Evolutionary conservation across 2,797 vertebrate species (phyloP), one percentile per base, ranked within the genome.

Genomic region (Lutjanus argentimaculatus): DNA sequence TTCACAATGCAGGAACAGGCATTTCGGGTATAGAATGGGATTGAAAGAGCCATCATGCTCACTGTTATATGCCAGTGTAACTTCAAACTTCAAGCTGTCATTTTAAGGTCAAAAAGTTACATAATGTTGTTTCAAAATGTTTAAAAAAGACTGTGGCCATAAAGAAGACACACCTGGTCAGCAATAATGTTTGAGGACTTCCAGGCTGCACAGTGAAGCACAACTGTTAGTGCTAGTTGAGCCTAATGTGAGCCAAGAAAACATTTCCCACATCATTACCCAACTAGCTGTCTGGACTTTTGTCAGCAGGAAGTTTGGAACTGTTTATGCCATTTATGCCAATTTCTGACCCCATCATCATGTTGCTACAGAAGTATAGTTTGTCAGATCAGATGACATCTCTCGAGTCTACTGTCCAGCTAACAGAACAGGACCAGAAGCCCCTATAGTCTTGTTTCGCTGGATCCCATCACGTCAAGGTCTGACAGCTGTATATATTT

Each of bases 241-340:
- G 51, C 71, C 65, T 57, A 68, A 73, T 74, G 53, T 53, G 57
- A 75, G 79, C 80, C 80, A 89, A 75, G 72, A 79, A 80, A 75
- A 77, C 80, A 85, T 89, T 91, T 84, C 74, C 73, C 83, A 88
- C 84, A 87, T 79, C 84, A 85, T 89, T 82, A 84, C 73, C 84
- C 72, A 74, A 55, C 36, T 22, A 63, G 71, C 69, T 66, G 55
- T 46, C 49, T 78, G 63, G 68, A n/a, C 36, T 1, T 72, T 17
- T 55, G 46, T 83, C 65, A 77, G 80, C 72, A 76, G 67, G 71
- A 40, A 42, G 62, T 43, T 64, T 80, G 62, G 75, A 80, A 58
- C 48, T 14, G 1, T 71, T 79, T 43, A 55, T 22, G 46, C 64
- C n/a, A 21, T 82, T 79, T 55, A 46, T 53, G 61, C 62, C 73